A percentile compares a stretch with the other conserved stretches of the same genome.
These are phyloP conservation scores for Shargacucullia verbasci DNA, from an alignment of 2,888 invertebrate species.

Conservation along the genomic window DNA sequence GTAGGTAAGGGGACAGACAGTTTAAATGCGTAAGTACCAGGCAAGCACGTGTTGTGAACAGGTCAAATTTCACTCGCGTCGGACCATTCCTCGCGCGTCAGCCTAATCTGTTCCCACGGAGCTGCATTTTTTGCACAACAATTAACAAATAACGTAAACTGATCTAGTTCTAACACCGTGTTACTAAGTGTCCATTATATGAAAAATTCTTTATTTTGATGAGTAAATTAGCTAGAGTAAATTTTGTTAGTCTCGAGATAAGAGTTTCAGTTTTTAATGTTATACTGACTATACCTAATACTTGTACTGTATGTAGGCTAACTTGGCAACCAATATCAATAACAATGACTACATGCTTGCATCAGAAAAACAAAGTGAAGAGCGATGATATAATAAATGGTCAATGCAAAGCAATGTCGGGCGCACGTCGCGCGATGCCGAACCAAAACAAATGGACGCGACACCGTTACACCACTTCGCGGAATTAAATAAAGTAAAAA, in stretches of 20 bases:
- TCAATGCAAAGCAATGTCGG: constrained; percentile 52
- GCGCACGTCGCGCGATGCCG: constrained; percentile 63
- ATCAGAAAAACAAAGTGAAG: constrained; percentile 48
- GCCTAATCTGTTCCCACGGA: constrained; percentile 64
- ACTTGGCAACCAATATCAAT: constrained; percentile 5
- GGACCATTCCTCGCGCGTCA: constrained; percentile 59
- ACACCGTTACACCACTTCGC: constrained; percentile 87
- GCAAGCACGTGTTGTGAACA: constrained; percentile 52
- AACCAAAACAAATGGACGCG: constrained; percentile 85
- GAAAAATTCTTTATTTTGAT: constrained; percentile 29
- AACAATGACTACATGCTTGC: constrained; percentile 27
- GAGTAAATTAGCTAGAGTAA: constrained; percentile 15
- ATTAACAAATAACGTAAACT: constrained; percentile 52
- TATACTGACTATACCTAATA: no score
- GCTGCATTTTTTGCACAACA: constrained; percentile 61
- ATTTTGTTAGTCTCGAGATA: no score
- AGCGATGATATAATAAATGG: constrained; percentile 62
- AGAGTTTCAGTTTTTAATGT: no score
- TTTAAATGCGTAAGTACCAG: constrained; percentile 36
- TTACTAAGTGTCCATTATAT: constrained; percentile 28
- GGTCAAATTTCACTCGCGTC: constrained; percentile 62
- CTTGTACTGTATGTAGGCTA: not conserved
- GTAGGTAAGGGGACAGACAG: no score
- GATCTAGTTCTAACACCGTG: constrained; percentile 38
- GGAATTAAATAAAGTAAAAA: constrained; percentile 83